Percentiles rank a stretch among this genome's conserved stretches.
These are phyloP conservation scores for Drusus annulatus DNA, from an alignment of 1,140 invertebrate species.

Conservation along the genomic window DNA sequence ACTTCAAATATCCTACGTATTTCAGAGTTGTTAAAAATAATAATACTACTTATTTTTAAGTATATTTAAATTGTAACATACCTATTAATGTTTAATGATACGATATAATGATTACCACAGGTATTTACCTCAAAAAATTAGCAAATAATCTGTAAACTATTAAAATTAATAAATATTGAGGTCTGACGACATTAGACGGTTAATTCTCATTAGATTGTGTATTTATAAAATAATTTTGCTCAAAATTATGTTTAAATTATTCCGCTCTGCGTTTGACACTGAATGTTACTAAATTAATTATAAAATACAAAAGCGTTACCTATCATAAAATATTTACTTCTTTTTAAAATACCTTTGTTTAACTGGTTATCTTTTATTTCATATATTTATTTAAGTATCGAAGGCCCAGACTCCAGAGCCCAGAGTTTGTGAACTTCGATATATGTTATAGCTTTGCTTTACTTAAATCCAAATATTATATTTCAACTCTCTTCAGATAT, in stretches of 20 bases:
- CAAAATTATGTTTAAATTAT: slow-evolving; percentile 21
- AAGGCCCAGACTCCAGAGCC: slow-evolving; percentile 54
- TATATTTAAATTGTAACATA: neutral
- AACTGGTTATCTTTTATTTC: no score
- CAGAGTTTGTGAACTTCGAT: slow-evolving; percentile 52
- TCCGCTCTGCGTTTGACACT: no score
- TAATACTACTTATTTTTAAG: neutral
- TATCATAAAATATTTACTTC: no score
- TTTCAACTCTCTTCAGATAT: no score
- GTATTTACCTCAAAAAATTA: neutral
- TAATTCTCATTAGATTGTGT: slow-evolving; percentile 18
- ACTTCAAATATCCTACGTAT: slow-evolving; percentile 11
- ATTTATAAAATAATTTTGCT: slow-evolving; percentile 22
- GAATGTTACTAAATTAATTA: no score
- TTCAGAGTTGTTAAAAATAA: neutral
- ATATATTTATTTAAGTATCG: no score
- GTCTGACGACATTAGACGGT: slow-evolving; percentile 1
- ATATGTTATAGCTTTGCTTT: neutral
- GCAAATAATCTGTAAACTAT: neutral
- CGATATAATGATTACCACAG: neutral
- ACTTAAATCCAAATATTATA: neutral
- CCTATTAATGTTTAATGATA: slow-evolving; percentile 4
- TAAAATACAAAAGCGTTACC: no score
- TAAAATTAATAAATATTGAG: neutral
- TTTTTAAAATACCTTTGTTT: no score